Conservation (phyloP, 2,797 vertebrate genomes). For the Esox lucius region DNA sequence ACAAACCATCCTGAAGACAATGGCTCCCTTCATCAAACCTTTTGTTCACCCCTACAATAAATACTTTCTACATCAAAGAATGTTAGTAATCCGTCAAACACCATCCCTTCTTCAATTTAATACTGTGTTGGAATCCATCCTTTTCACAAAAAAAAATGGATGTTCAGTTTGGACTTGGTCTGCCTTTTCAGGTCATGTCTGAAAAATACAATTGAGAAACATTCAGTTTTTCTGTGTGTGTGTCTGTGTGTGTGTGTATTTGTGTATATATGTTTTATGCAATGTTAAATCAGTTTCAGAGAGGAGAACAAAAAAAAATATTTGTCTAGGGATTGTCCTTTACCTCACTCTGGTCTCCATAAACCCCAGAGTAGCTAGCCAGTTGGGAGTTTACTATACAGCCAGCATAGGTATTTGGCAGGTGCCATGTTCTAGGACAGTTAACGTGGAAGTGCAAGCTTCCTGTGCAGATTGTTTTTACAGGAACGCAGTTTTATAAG, state of each 20-base stretch:
- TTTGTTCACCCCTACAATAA: background rate
- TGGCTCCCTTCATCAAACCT: background rate
- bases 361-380: background rate
- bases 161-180: background rate
- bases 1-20: too few relatives aligned
- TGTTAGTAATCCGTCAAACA: background rate
- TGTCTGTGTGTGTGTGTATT: background rate
- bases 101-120: background rate
- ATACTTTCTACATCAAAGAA: background rate
- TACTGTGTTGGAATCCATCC: background rate
- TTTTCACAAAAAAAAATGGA: background rate
- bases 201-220: background rate
- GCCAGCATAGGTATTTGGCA: background rate
- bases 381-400: background rate
- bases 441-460: background rate
- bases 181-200: background rate
- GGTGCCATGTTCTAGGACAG: background rate
- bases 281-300: background rate
- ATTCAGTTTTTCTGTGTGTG: background rate
- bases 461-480: constrained; percentile 4
- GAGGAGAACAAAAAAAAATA: background rate
- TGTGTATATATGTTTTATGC: background rate
- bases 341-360: background rate
- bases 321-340: background rate
- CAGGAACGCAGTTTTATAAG: background rate